phyloP scores from a whole-genome alignment of 2,888 invertebrate species.

The Steinernema hermaphroditum region DNA sequence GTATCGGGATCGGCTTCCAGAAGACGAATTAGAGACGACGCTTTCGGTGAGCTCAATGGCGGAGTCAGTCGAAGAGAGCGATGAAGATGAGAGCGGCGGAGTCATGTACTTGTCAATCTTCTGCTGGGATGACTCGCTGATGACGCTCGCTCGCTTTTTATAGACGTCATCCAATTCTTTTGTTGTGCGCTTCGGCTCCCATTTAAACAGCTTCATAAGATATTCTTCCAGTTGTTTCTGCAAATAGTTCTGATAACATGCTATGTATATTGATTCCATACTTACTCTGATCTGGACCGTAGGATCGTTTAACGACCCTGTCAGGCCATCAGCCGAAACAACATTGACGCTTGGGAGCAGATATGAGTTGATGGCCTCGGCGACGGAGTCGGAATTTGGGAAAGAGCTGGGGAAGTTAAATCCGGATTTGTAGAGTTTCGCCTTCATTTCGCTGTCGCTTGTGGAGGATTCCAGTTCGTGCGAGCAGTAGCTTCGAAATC shows the following conservation, averaged over 20 bases:
- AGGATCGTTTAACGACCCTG: not conserved
- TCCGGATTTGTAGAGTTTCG: constrained; percentile 35
- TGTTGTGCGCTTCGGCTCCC: not conserved
- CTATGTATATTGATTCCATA: not conserved
- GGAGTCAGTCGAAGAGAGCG: not conserved
- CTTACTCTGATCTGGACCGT: not conserved
- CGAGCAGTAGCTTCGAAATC: constrained; percentile 38
- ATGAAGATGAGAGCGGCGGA: not conserved
- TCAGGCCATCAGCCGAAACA: not conserved
- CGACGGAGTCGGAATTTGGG: constrained; percentile 44
- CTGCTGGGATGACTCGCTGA: not conserved
- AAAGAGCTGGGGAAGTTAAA: constrained; percentile 41
- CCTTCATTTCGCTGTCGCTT: constrained; percentile 35
- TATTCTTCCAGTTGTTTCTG: not conserved
- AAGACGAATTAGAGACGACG: constrained; percentile 36
- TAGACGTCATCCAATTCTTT: not conserved
- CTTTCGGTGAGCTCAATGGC: constrained; percentile 17
- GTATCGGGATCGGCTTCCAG: constrained; percentile 31
- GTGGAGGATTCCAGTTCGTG: not conserved
- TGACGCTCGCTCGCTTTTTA: not conserved
- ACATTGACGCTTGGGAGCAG: constrained; percentile 35
- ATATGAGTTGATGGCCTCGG: constrained; percentile 44
- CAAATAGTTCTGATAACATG: not conserved
- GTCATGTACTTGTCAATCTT: constrained; percentile 2
- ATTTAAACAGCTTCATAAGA: constrained; percentile 3